Base-by-base conservation (phyloP, 2,797 vertebrate genomes). In the Hydrocynus forskahlii region DNA sequence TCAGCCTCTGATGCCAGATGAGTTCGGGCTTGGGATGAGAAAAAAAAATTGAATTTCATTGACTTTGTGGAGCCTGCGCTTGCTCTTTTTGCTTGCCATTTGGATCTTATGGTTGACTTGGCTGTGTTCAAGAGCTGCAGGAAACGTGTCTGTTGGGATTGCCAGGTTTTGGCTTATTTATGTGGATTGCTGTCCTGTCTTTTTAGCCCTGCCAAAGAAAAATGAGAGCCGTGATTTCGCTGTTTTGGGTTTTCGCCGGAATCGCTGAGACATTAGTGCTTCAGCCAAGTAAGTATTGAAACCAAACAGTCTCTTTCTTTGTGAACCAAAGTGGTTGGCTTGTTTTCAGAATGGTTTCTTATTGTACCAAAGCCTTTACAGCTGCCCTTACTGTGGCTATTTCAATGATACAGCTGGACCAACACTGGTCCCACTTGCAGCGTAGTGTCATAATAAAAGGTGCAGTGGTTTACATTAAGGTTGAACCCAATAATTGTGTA, bases 271-370 rank as follows among this genome's bases (percentile, higher is more conserved):
- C 91, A 25, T 66, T 85, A 0, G 48, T 80, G 2, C 64, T 89
- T 45, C 89, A 89, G 70, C 76, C 91, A 54, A 83, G 94, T 94
- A 86, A 93, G 93, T 93, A 35, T 21, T 52, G 0, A 74, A 17
- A 54, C 14, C 8, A 66, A 17, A 12, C 7, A n/a, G 17, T 54
- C 4, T 43, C 40, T 43, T 43, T 43, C 4, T 43, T 43, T 43
- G 40, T 43, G 4, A 16, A 5, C 5, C 5, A 52, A 52, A 52
- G 14, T 52, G 50, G 50, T 16, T 52, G 50, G 5, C 50, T 52
- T 43, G 40, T n/a, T n/a, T n/a, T n/a, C n/a, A 8, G 40, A 43
- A 43, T 43, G 40, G 40, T 43, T 43, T 4, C 4, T 4, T 43
- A n/a, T 43, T 4, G 40, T 43, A 43, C 40, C 40, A 43, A 43